Base-by-base conservation (phyloP, 2,113 vertebrate species). In the Albula goreensis region DNA sequence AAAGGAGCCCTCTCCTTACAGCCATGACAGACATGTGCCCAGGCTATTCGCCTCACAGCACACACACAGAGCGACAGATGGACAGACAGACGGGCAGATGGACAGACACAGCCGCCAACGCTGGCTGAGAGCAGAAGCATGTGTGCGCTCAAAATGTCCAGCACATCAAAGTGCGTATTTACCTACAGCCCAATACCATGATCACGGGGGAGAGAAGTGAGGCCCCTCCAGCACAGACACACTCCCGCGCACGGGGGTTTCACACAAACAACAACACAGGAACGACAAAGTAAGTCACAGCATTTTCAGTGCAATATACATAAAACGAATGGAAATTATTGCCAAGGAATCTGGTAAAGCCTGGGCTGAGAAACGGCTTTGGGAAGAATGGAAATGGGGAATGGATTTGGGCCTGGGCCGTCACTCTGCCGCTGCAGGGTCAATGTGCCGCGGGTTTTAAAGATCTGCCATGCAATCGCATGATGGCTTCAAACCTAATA, bases 171-270 rank as follows among this genome's bases (percentile, higher is more conserved):
- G 78, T 79, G 78, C 48, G 50, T 79, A 50, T 79, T 48, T 79
- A 48, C 25, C 50, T 48, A 50, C 4, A 79, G 5, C 78, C 78
- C 78, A 49, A 13, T 17, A 48, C 41, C 15, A 74, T 74, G 13
- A 50, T 49, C 78, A 50, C 2, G 13, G 25, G 31, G 78, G 25
- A 50, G 66, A 84, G 31, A 78, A 78, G 49, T 11, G 13, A 78
- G 13, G 10, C 50, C 50, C 41, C 13, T 7, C 41, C 50, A 56
- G 49, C 52, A 56, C 51, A 7, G n/a, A 17, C 48, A 41, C 78
- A 85, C 85, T 88, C 87, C 89, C 91, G 53, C 94, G 89, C 93
- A 88, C 74, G 86, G 93, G 93, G 94, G 93, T 53, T 41, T 41
- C 31, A 41, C 31, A 41, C 87, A 92, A 88, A 89, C 84, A 80